Evolutionary conservation across 2,113 vertebrate genomes (phyloP).

Genomic region (Pseudorectes ferrugineus): DNA sequence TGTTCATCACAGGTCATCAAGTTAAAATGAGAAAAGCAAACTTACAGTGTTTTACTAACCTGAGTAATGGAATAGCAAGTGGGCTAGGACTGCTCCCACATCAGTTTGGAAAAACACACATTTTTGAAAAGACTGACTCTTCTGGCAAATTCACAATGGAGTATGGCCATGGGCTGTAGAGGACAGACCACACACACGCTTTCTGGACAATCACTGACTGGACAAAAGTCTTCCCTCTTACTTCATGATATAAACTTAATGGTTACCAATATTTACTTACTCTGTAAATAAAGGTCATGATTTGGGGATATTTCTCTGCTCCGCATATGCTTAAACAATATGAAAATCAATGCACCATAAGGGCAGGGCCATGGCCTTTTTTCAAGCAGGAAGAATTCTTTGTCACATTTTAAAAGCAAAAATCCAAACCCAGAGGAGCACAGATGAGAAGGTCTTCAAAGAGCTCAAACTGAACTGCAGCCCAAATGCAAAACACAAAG

Average conservation of each 20-base stretch:
- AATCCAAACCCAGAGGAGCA: neutral
- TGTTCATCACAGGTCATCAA: slow-evolving; percentile 35
- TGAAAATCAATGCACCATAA: neutral
- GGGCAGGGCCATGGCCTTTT: neutral
- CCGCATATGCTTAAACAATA: neutral
- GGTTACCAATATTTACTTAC: neutral
- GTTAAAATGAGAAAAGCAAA: slow-evolving; percentile 51
- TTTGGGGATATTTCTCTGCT: neutral
- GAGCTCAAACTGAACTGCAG: neutral
- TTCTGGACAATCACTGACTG: neutral
- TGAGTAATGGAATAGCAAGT: slow-evolving; percentile 3
- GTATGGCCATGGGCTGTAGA: neutral
- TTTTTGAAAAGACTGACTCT: neutral
- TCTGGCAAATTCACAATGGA: neutral
- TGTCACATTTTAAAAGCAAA: neutral
- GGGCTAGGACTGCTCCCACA: neutral
- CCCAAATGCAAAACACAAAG: neutral
- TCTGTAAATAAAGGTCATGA: neutral
- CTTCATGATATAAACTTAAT: neutral
- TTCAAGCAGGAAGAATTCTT: neutral
- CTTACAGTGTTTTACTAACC: neutral
- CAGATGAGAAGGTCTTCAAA: neutral
- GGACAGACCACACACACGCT: neutral
- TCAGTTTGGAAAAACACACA: neutral
- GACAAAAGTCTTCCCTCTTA: neutral